These are phyloP conservation scores for Lethenteron camtschaticum DNA, from an alignment of 2,113 vertebrate genomes.

Conservation along the genomic window DNA sequence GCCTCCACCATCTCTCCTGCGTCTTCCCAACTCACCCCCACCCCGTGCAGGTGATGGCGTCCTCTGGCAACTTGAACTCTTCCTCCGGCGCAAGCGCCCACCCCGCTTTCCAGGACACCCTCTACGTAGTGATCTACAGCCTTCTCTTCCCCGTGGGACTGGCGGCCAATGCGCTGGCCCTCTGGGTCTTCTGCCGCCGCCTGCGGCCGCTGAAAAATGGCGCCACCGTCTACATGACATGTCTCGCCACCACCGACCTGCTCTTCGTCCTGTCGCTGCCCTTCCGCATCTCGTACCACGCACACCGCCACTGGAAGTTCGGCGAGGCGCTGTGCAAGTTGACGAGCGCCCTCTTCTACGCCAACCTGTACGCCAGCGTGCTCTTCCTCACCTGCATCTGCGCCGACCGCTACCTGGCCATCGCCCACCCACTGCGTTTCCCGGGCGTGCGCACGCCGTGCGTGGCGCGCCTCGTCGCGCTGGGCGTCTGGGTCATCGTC, in stretches of 20 bases:
- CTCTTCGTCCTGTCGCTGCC: constrained; percentile 37
- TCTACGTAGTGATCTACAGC: constrained; percentile 28
- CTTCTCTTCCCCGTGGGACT: constrained; percentile 24
- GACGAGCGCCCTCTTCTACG: constrained; percentile 42
- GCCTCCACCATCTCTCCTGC: too few relatives aligned
- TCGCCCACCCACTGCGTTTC: constrained; percentile 32
- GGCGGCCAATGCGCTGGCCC: constrained; percentile 23
- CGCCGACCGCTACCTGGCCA: constrained; percentile 37
- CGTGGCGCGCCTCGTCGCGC: constrained; percentile 24
- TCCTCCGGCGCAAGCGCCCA: background rate
- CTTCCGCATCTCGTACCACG: constrained; percentile 32
- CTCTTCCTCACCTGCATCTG: constrained; percentile 46
- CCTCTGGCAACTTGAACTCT: too few relatives aligned
- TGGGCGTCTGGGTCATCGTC: constrained; percentile 29
- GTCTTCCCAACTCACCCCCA: too few relatives aligned
- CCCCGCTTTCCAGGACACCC: constrained; percentile 18
- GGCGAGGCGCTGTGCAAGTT: constrained; percentile 27
- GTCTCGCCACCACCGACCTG: constrained; percentile 37
- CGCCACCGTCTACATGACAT: constrained; percentile 44
- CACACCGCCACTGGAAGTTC: constrained; percentile 28
- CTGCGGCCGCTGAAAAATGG: constrained; percentile 23
- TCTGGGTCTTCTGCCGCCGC: constrained; percentile 28
- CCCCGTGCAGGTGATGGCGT: too few relatives aligned
- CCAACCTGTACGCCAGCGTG: constrained; percentile 52
- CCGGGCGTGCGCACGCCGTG: constrained; percentile 28